These are phyloP conservation scores for Bergia puertoricense DNA, from an alignment of 92 coral and sea anemone species.

Conservation along the genomic window DNA sequence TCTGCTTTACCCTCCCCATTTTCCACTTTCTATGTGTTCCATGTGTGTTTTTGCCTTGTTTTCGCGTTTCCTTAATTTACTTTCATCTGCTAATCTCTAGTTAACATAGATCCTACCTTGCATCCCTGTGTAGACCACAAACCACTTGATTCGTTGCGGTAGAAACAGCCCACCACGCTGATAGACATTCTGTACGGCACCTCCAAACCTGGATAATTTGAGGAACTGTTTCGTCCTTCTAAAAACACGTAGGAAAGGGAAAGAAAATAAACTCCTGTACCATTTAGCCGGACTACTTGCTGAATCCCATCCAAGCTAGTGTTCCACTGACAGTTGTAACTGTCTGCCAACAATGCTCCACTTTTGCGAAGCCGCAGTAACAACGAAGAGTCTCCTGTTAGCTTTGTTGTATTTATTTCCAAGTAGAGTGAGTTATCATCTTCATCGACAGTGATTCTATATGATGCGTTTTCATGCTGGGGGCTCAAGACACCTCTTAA, in stretches of 20 bases:
- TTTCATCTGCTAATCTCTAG: background rate
- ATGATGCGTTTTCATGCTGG: background rate
- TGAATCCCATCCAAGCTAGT: constrained; percentile 7
- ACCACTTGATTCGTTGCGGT: constrained; percentile 15
- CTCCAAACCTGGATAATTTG: background rate
- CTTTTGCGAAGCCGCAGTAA: constrained; percentile 5
- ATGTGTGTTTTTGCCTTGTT: no score
- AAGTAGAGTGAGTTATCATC: constrained; percentile 30
- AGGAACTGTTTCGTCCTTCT: background rate
- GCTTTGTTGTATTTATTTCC: constrained; percentile 22
- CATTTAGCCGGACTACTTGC: constrained; percentile 8
- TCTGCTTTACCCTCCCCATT: no score
- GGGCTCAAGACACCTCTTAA: constrained; percentile 2
- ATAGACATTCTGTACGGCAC: constrained; percentile 12
- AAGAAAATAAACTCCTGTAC: constrained; percentile 31
- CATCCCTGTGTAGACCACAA: constrained; percentile 37
- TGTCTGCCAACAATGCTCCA: background rate
- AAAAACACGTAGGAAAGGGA: background rate
- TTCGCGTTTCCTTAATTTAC: background rate
- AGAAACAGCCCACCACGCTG: constrained; percentile 15
- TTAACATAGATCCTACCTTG: constrained; percentile 6
- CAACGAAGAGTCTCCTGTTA: background rate
- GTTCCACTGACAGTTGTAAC: constrained; percentile 9
- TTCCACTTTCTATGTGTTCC: background rate
- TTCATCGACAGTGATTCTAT: constrained; percentile 26